Percentiles rank a stretch among this genome's conserved stretches.
These are phyloP conservation scores for Merodon equestris DNA, from an alignment of 2,888 invertebrate species.

Conservation along the genomic window DNA sequence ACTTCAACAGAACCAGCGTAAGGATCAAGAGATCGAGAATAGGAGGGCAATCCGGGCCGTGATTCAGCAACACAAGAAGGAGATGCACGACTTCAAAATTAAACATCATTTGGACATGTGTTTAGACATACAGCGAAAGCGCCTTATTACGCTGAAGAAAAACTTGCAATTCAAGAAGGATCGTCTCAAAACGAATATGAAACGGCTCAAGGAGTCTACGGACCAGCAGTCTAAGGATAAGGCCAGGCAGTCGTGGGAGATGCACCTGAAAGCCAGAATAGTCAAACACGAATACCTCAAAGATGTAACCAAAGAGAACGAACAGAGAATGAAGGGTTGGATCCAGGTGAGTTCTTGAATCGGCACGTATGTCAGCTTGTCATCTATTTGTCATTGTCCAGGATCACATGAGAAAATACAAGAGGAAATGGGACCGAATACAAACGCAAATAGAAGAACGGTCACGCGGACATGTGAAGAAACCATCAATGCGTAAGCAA, in stretches of 20 bases:
- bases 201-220: conserved; percentile 60
- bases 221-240: conserved; percentile 65
- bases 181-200: conserved; percentile 72
- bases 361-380: not conserved
- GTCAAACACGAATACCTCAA: conserved; percentile 71
- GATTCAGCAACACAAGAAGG: conserved; percentile 72
- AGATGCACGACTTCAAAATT: conserved; percentile 72
- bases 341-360: conserved; percentile 70
- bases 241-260: conserved; percentile 74
- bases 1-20: conserved; percentile 70
- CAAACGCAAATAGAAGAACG: conserved; percentile 70
- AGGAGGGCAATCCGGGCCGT: conserved; percentile 69
- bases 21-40: conserved; percentile 71
- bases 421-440: conserved; percentile 71
- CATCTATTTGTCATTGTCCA: conserved; percentile 1
- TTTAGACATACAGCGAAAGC: conserved; percentile 74
- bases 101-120: conserved; percentile 71
- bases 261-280: conserved; percentile 74
- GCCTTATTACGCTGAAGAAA: conserved; percentile 76
- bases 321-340: conserved; percentile 68
- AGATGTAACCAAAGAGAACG: conserved; percentile 59
- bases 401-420: conserved; percentile 70
- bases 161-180: conserved; percentile 74
- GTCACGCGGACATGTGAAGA: conserved; percentile 32
- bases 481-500: conserved; percentile 6